A percentile compares a stretch with the other conserved stretches of the same genome.
These are phyloP conservation scores for Reticulitermes speratus DNA, from an alignment of 1,140 invertebrate genomes.

Conservation along the genomic window DNA sequence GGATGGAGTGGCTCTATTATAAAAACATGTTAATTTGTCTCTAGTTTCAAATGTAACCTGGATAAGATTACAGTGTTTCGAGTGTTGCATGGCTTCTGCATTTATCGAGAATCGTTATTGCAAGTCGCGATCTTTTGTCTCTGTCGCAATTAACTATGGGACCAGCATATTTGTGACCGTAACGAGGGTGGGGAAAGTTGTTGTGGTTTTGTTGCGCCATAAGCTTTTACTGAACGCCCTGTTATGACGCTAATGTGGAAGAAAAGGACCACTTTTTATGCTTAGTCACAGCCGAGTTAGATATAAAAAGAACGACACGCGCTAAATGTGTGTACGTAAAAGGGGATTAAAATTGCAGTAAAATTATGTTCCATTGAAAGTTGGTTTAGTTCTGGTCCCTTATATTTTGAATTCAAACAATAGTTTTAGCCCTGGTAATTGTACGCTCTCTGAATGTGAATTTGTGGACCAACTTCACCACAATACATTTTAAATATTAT, in stretches of 20 bases:
- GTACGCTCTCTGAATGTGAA: neutral
- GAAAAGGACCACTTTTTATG: conserved; percentile 13
- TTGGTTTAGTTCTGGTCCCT: neutral
- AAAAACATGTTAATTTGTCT: too few species aligned
- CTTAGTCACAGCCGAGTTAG: neutral
- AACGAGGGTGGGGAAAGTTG: neutral
- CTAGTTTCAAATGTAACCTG: too few species aligned
- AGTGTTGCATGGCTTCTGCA: neutral
- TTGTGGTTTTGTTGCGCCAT: neutral
- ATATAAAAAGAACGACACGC: neutral
- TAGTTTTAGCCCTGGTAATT: neutral
- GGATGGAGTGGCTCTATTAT: too few species aligned
- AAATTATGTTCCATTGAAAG: neutral
- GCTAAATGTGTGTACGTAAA: conserved; percentile 13
- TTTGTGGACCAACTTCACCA: neutral
- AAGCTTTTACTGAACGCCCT: neutral
- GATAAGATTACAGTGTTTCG: neutral
- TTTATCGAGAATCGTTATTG: neutral
- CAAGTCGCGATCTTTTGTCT: neutral
- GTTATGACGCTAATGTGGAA: neutral
- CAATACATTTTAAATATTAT: neutral
- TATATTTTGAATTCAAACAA: neutral
- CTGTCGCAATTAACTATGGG: neutral
- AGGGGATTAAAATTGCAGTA: neutral
- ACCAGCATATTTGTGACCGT: neutral